Percentiles rank a stretch among this genome's conserved stretches.
phyloP scores from a whole-genome alignment of 2,888 invertebrate genomes.

The Gymnosoma rotundatum region DNA sequence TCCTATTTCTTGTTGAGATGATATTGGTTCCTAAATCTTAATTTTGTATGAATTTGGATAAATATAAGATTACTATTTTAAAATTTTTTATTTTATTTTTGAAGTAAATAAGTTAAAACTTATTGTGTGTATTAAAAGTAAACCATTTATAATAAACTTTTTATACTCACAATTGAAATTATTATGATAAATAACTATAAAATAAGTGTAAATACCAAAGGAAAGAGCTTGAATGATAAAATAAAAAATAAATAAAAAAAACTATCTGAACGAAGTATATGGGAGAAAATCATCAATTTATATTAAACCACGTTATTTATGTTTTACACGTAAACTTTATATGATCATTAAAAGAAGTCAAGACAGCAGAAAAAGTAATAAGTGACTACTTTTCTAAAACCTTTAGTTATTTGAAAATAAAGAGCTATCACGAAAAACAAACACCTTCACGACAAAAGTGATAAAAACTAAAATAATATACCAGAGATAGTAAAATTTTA shows the following conservation, averaged over 20 bases:
- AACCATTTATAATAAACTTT: conserved; percentile 32
- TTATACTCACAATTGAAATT: background rate
- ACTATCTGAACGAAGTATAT: background rate
- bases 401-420: background rate
- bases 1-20: no score
- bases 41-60: no score
- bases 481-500: conserved; percentile 17
- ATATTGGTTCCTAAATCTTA: no score
- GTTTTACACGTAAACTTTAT: conserved; percentile 54
- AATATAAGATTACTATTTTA: no score
- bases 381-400: conserved; percentile 29
- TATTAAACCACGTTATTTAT: conserved; percentile 29
- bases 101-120: no score
- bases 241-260: no score
- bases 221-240: background rate
- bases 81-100: no score
- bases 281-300: conserved; percentile 43
- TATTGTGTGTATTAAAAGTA: background rate
- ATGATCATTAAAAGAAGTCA: conserved; percentile 17
- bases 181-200: conserved; percentile 37
- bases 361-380: conserved; percentile 16
- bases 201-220: conserved; percentile 6
- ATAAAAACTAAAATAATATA: conserved; percentile 18
- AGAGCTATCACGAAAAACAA: background rate
- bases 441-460: background rate